These are phyloP conservation scores for Cyrtorhinus lividipennis DNA, from an alignment of 1,140 invertebrate species.

Conservation along the genomic window DNA sequence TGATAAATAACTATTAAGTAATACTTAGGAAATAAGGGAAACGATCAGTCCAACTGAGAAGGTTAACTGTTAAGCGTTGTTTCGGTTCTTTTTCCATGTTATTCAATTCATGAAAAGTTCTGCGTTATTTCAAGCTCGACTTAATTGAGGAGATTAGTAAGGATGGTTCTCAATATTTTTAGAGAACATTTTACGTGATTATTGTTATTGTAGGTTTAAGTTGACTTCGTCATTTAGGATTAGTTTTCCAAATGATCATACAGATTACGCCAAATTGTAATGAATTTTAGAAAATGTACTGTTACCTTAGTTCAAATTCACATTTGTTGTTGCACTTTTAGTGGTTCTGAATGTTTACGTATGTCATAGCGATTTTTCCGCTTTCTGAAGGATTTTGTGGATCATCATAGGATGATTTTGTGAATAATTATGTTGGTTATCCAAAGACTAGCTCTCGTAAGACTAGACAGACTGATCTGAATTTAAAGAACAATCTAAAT, in stretches of 20 bases:
- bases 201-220: neutral
- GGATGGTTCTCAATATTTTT: no score
- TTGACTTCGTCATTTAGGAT: neutral
- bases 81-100: no score
- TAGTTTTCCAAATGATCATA: neutral
- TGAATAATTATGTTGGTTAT: neutral
- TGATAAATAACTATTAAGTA: neutral
- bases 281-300: neutral
- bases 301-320: neutral
- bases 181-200: no score
- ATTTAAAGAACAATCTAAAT: neutral
- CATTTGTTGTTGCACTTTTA: neutral
- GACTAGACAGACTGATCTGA: neutral
- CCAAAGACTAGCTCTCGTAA: neutral
- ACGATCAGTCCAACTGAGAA: neutral
- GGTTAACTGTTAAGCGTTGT: no score
- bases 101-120: neutral
- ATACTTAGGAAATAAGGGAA: neutral
- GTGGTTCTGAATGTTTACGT: neutral
- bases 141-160: neutral
- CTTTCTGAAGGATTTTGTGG: neutral
- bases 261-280: neutral
- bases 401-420: neutral
- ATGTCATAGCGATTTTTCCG: neutral
- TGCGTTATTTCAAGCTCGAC: neutral